phyloP scores from a whole-genome alignment of 1,140 invertebrate species.

The Helicoverpa zea region DNA sequence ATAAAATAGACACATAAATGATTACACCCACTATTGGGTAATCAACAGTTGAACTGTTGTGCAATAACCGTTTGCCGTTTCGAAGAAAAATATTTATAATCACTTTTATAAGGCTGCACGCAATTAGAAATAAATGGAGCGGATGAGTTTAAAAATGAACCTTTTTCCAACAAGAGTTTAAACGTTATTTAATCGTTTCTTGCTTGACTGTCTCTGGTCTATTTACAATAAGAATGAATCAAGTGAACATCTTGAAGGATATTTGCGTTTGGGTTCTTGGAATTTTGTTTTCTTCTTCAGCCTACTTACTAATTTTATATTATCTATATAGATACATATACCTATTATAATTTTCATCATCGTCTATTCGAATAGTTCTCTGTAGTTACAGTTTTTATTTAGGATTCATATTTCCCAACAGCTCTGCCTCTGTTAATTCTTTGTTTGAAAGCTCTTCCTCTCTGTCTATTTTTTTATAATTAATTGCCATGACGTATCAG shows the following conservation, averaged over 20 bases:
- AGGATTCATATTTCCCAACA: no score
- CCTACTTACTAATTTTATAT: no score
- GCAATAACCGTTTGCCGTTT: not conserved
- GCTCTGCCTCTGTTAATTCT: no score
- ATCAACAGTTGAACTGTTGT: constrained; percentile 1
- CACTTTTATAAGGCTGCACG: constrained; percentile 45
- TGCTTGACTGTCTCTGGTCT: not conserved
- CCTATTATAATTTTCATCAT: no score
- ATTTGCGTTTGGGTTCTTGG: no score
- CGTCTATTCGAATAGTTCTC: no score
- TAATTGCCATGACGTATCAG: no score
- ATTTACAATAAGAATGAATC: not conserved
- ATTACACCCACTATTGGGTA: constrained; percentile 13
- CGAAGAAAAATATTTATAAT: constrained; percentile 17
- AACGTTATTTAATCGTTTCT: constrained; percentile 25
- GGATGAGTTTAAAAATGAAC: constrained; percentile 21
- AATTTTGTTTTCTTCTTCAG: no score
- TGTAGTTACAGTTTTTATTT: no score
- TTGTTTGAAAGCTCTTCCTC: not conserved
- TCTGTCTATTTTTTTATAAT: no score
- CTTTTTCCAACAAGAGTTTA: constrained; percentile 11
- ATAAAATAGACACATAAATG: not conserved
- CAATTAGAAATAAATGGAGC: constrained; percentile 58
- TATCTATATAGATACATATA: no score
- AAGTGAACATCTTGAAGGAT: no score